Conservation (phyloP, 2,113 vertebrate genomes). For the Ovibos moschatus region DNA sequence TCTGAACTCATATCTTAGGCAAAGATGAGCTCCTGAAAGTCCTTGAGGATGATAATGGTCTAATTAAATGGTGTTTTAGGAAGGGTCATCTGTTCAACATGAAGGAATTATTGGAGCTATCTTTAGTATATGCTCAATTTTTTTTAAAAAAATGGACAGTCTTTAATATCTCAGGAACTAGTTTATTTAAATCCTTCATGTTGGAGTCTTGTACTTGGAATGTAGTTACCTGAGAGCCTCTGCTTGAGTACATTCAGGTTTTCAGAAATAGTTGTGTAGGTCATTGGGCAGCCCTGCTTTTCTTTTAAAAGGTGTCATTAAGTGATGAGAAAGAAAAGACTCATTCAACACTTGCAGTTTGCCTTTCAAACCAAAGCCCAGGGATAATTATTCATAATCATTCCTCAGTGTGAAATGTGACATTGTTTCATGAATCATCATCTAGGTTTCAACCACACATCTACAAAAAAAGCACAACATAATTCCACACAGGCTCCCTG, state of each 20-base stretch:
- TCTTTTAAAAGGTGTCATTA: slow-evolving; percentile 14
- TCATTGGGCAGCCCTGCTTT: neutral
- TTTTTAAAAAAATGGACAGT: neutral
- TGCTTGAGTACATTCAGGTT: neutral
- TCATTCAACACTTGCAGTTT: slow-evolving; percentile 32
- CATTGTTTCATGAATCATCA: slow-evolving; percentile 38
- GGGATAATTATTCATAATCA: slow-evolving; percentile 46
- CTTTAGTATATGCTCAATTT: neutral
- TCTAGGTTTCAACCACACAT: slow-evolving; percentile 44
- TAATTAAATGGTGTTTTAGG: neutral
- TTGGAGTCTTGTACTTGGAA: neutral
- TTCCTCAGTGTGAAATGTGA: slow-evolving; percentile 34
- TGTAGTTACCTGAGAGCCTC: neutral
- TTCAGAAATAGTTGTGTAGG: slow-evolving; percentile 35
- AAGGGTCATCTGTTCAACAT: neutral
- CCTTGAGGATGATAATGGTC: neutral
- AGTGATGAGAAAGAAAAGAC: neutral
- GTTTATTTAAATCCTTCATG: neutral
- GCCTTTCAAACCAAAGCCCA: neutral
- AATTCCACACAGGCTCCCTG: slow-evolving; percentile 37
- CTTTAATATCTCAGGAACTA: neutral
- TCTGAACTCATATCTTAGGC: neutral
- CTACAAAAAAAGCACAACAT: neutral
- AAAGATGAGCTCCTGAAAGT: neutral
- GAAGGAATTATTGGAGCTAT: neutral